phyloP scores from a whole-genome alignment of 2,113 vertebrate species.

The Suricata suricatta region DNA sequence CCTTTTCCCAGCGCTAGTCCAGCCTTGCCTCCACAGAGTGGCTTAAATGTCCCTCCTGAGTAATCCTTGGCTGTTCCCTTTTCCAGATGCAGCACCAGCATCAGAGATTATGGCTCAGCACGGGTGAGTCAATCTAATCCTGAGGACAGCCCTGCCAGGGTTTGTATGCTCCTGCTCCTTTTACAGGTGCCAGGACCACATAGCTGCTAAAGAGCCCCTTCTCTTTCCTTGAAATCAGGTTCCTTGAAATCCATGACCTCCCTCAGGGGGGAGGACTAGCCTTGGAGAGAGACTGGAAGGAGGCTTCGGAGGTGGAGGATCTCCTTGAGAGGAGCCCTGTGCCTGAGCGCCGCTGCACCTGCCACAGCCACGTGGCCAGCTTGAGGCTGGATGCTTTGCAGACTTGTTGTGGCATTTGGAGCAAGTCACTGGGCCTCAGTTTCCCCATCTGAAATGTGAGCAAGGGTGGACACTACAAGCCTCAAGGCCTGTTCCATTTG shows the following conservation, averaged over 20 bases:
- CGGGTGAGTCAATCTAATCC: not conserved
- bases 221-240: not conserved
- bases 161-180: not conserved
- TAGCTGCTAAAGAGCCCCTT: not conserved
- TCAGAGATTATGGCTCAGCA: not conserved
- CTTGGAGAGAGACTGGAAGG: not conserved
- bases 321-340: not conserved
- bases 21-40: not conserved
- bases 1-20: not conserved
- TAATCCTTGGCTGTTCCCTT: not conserved
- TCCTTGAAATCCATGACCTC: not conserved
- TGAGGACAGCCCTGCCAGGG: not conserved
- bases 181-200: not conserved
- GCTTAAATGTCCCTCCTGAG: not conserved
- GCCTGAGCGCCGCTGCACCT: not conserved
- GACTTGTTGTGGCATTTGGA: not conserved
- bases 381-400: not conserved
- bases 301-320: not conserved
- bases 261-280: not conserved
- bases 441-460: not conserved
- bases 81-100: not conserved
- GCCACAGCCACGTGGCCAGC: not conserved
- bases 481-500: not conserved
- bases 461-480: not conserved
- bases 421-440: not conserved